Evolutionary conservation across 1,140 invertebrate genomes (phyloP), one percentile per base, ranked within the genome.

Genomic region (Colletes latitarsis): DNA sequence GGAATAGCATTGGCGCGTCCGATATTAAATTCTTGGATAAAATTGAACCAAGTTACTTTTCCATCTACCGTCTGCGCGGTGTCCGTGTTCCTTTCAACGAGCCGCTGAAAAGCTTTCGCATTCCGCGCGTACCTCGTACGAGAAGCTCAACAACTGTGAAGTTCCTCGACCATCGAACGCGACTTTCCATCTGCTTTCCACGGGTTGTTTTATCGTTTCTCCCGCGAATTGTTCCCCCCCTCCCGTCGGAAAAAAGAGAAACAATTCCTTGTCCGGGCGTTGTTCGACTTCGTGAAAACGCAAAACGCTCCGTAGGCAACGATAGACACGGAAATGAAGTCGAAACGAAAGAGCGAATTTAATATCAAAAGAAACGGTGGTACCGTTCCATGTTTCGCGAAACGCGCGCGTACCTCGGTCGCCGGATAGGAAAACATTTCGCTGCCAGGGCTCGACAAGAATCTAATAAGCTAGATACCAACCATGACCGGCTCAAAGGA

Each of bases 391-490:
- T 19, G n/a, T 67, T 10, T n/a, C 10, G 43, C 15, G 15, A 15
- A 15, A 53, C 14, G 53, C 10, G n/a, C n/a, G 46, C 12, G 39
- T 21, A 6, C 6, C 19, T 21, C 14, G 46, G 52, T 74, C 64
- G 60, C 64, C 60, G 53, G 62, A 79, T 63, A 52, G 19, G 58
- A 64, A 79, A 79, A 79, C 83, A 81, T 72, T 63, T 81, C 58
- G 55, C 41, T 46, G 41, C 46, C 39, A 30, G 57, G 49, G 21
- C 30, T 12, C 60, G 75, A 41, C 67, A 80, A 78, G 74, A 78
- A 85, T 85, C 74, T 74, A 86, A 86, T 85, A 86, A 85, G 83
- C 79, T 43, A 62, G 84, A 85, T 70, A 82, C 49, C 49, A 9
- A 10, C 74, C 58, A 52, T 17, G 69, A 17, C 41, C 39, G 60